Evolutionary conservation across 2,797 vertebrate genomes (phyloP), one percentile per base, ranked within the genome.

Genomic region (Thripadectes ignobilis): DNA sequence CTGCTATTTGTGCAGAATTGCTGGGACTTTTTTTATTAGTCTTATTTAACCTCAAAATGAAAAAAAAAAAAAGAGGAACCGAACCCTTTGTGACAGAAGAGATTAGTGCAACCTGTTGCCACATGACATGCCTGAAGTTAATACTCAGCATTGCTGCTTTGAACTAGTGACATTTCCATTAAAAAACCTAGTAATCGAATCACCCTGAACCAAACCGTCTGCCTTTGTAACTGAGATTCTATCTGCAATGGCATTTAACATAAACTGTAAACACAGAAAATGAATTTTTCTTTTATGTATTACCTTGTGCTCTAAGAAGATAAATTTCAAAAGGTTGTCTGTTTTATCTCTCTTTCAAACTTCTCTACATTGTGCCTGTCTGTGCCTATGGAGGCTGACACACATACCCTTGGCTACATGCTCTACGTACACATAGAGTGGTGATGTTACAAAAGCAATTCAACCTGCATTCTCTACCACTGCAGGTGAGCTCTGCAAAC

Each of bases 121-220:
- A 90, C 20, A 63, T 85, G 94, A 90, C 71, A 58, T 57, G 48
- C 52, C 63, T 93, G 83, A 92, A 94, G 62, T 92, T 90, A 94
- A 92, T 79, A 57, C 67, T 52, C 77, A 74, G 59, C 58, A 43
- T 46, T 85, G 30, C 75, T 85, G 68, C 88, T 96, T 93, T 96
- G 94, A 96, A 94, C 95, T 78, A 78, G 54, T 84, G 85, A 78
- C 87, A 94, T 96, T 97, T 95, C 73, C 87, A 90, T 94, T 84
- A 29, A 84, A 95, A 92, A 91, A 87, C 15, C 73, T 52, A 30
- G 66, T 76, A 88, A 93, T 92, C 55, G 17, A 97, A 94, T 93
- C 87, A 95, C 86, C 48, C 93, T 80, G 86, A 77, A 86, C 76
- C 65, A 86, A 94, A 89, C 39, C 0, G 0, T 74, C 77, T 94